Percentiles rank a stretch among this genome's conserved stretches.
phyloP scores from a whole-genome alignment of 1,140 invertebrate species.

The honey bee (Apis mellifera) region Amel_HAv3.1 CM009944.2:8722001-8722500 shows the following conservation, averaged over 20 bases:
- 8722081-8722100: slow-evolving; percentile 20
- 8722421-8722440: neutral
- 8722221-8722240: neutral
- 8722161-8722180: neutral
- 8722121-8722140: slow-evolving; percentile 3
- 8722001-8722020: slow-evolving; percentile 67
- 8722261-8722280: too few species aligned
- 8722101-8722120: slow-evolving; percentile 1
- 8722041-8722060: slow-evolving; percentile 53
- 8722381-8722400: neutral
- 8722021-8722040: slow-evolving; percentile 10
- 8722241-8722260: neutral
- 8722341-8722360: slow-evolving; percentile 21
- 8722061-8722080: neutral
- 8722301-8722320: slow-evolving; percentile 26
- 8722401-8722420: neutral
- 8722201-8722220: neutral
- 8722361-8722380: neutral
- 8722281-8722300: slow-evolving; percentile 40
- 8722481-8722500: neutral
- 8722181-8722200: neutral
- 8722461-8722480: too few species aligned
- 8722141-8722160: slow-evolving; percentile 20
- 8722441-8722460: neutral
- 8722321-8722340: slow-evolving; percentile 28